Base-by-base conservation (phyloP, 1,140 invertebrate genomes). In the Daktulosphaira vitifoliae region DNA sequence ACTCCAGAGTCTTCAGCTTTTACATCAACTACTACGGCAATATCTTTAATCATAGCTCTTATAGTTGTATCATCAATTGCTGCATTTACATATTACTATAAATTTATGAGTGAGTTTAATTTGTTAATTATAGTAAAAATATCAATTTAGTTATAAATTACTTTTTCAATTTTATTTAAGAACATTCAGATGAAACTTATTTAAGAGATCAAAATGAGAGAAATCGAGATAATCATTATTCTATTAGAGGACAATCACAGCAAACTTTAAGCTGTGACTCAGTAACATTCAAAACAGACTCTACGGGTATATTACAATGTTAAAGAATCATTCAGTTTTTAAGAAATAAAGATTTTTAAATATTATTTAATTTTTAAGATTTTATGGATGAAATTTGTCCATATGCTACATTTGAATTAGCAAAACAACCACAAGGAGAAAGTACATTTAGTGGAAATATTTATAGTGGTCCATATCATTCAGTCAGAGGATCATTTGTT, bases 351-450 rank as follows among this genome's bases (percentile, higher is more conserved):
- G 13, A 7, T 37, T 37, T 37, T 37, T 33, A 33, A 6, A 33
- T 51, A 33, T 39, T 44, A 22, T 53, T 13, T 29, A 33, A 53
- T 67, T 33, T 73, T 71, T 22, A 77, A 86, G 89, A 91, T 73
- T 91, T 90, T 74, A 89, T 89, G 68, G 89, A 92, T 78, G 90
- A 92, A 74, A 89, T 91, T 67, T 92, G 89, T 74, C 89, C 89
- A 2, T 92, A 92, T 76, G 90, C 89, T 42, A 92, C 90, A 29
- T 92, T 92, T 76, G 89, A 92, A 74, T 78, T 92, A 68, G 87
- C 88, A 51, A 90, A 90, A 72, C 86, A 87, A 64, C 83, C 88
- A 6, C 88, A 89, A 74, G 87, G 86, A 71, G 88, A 91, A 75
- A 91, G 88, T 74, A 89, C 88, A 46, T 91, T 90, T 78, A 90